phyloP scores from a whole-genome alignment of 2,888 invertebrate species.

The Drosophila borborema region DNA sequence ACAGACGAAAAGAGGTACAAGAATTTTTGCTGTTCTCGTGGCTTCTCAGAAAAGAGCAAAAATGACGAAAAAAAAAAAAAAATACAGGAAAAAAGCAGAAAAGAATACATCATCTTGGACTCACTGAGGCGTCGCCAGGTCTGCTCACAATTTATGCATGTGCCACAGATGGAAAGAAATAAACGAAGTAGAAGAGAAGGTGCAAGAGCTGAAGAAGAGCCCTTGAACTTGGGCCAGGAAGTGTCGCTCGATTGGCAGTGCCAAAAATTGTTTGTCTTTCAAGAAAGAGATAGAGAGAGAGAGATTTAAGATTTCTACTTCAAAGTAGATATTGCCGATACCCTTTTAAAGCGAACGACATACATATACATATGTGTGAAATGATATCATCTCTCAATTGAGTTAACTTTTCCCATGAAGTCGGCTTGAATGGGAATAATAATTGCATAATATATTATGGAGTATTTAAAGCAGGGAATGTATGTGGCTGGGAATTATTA shows the following conservation, averaged over 20 bases:
- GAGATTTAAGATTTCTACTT: background rate
- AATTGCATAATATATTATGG: conserved; percentile 25
- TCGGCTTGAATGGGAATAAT: conserved; percentile 6
- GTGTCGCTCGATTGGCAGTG: conserved; percentile 60
- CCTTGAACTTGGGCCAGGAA: conserved; percentile 75
- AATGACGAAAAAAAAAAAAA: conserved; percentile 3
- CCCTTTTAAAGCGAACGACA: conserved; percentile 6
- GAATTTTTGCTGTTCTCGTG: conserved; percentile 50
- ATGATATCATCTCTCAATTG: conserved; percentile 28
- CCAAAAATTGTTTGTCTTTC: conserved; percentile 13
- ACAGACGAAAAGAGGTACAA: conserved; percentile 47
- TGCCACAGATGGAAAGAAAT: conserved; percentile 40
- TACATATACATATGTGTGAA: background rate
- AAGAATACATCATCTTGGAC: conserved; percentile 46
- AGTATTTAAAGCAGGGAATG: background rate
- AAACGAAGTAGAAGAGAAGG: conserved; percentile 4
- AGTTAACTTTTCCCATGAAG: conserved; percentile 8
- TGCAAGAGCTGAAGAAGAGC: conserved; percentile 35
- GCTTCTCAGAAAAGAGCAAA: conserved; percentile 49
- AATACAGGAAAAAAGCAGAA: conserved; percentile 14
- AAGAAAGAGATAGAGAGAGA: no score
- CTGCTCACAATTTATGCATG: conserved; percentile 61
- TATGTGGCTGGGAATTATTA: background rate
- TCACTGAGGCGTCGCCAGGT: conserved; percentile 58
- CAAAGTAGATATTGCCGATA: conserved; percentile 1